Evolutionary conservation across 2,888 invertebrate genomes (phyloP).

Genomic region (Cinara cedri): DNA sequence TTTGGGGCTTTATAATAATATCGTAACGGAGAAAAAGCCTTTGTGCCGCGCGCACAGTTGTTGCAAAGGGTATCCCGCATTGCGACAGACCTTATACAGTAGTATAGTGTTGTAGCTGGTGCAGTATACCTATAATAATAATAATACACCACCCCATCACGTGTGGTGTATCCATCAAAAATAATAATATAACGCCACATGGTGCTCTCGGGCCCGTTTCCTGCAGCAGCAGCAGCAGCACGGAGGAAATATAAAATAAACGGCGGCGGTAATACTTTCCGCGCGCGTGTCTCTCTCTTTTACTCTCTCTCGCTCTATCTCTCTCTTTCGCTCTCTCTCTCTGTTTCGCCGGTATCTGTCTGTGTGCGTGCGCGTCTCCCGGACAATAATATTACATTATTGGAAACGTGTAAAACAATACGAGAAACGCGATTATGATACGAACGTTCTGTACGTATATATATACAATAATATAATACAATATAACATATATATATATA

Average conservation of each 20-base stretch:
- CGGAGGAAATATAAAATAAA: too few species aligned
- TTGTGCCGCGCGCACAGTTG: slow-evolving; percentile 29
- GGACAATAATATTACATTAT: slow-evolving; percentile 19
- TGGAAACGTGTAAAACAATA: slow-evolving; percentile 52
- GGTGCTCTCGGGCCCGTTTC: slow-evolving; percentile 23
- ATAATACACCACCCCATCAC: not conserved
- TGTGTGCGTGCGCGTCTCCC: not conserved
- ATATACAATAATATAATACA: too few species aligned
- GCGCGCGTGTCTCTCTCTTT: too few species aligned
- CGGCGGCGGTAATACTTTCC: too few species aligned
- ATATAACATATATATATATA: too few species aligned
- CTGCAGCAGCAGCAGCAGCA: too few species aligned
- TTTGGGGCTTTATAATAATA: slow-evolving; percentile 38
- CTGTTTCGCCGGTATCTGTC: too few species aligned
- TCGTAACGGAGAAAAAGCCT: slow-evolving; percentile 36
- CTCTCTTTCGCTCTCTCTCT: too few species aligned
- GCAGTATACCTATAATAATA: too few species aligned
- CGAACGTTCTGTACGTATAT: not conserved
- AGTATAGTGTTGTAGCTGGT: too few species aligned
- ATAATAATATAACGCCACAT: slow-evolving; percentile 53
- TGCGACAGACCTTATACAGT: slow-evolving; percentile 50
- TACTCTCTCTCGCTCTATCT: too few species aligned
- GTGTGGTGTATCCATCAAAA: slow-evolving; percentile 52
- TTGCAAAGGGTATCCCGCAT: slow-evolving; percentile 56
- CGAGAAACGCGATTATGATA: slow-evolving; percentile 39